Percentiles rank a stretch among this genome's conserved stretches.
Conservation (phyloP, 2,888 invertebrate species). For the Dichetophora obliterata region DNA sequence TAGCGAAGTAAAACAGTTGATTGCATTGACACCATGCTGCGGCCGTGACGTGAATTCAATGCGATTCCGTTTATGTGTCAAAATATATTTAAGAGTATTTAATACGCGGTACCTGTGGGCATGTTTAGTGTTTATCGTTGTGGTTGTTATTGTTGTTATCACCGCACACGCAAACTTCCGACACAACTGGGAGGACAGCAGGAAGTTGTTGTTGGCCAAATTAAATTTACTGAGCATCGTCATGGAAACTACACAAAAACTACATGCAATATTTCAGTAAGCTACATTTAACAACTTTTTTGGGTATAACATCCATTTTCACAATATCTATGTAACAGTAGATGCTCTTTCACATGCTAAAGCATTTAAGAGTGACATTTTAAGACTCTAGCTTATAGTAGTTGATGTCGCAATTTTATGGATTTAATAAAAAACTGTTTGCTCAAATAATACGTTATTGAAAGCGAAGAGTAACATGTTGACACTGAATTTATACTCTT, state of each 20-base stretch:
- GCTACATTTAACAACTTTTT: too few relatives aligned
- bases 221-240: neutral
- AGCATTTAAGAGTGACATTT: too few relatives aligned
- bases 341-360: too few relatives aligned
- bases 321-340: too few relatives aligned
- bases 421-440: too few relatives aligned
- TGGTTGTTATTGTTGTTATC: conserved; percentile 2
- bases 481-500: too few relatives aligned
- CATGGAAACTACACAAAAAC: neutral
- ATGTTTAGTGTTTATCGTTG: neutral
- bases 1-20: neutral
- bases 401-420: too few relatives aligned
- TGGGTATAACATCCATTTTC: too few relatives aligned
- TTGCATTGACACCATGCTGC: conserved; percentile 7
- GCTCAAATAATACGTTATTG: too few relatives aligned
- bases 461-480: too few relatives aligned
- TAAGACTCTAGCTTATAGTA: too few relatives aligned
- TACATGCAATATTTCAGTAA: neutral
- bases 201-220: neutral
- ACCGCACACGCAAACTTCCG: conserved; percentile 19
- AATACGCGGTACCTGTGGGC: neutral
- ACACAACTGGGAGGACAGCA: neutral
- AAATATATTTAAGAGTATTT: conserved; percentile 12
- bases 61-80: conserved; percentile 4
- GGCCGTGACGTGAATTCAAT: neutral